Conservation (phyloP, 2,113 vertebrate genomes). For the Neoarius graeffei region DNA sequence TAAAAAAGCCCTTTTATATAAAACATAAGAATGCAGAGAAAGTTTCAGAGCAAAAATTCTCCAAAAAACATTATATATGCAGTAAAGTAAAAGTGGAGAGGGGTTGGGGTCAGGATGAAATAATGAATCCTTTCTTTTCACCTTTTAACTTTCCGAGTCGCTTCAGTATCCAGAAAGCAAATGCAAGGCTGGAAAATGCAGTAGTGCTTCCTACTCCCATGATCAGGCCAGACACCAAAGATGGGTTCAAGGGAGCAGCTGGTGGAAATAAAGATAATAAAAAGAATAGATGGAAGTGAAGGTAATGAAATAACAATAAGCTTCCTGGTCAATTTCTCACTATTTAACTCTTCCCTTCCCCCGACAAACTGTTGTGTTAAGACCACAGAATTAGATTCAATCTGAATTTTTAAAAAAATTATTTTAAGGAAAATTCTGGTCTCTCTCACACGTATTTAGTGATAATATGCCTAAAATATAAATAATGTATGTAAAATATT, state of each 20-base stretch:
- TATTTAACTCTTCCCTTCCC: background rate
- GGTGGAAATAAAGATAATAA: conserved; percentile 37
- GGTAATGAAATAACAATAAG: background rate
- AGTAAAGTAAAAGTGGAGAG: background rate
- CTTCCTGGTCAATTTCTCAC: background rate
- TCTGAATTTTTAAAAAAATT: background rate
- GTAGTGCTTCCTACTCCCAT: conserved; percentile 54
- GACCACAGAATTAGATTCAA: background rate
- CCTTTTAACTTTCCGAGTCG: conserved; percentile 56
- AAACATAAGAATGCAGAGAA: background rate
- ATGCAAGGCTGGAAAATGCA: conserved; percentile 42
- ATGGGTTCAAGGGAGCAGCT: conserved; percentile 44
- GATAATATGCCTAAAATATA: background rate
- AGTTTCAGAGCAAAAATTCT: background rate
- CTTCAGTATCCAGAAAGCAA: conserved; percentile 62
- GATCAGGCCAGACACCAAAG: conserved; percentile 24
- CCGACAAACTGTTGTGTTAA: background rate
- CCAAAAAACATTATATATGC: background rate
- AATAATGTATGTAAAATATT: background rate
- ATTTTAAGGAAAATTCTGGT: background rate
- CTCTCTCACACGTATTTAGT: background rate
- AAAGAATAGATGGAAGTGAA: background rate
- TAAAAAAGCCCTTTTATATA: background rate
- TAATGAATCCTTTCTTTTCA: background rate
- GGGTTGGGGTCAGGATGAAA: background rate